These are phyloP conservation scores for Phylloscopus collybita DNA, from an alignment of 2,797 vertebrate species.

Conservation along the genomic window DNA sequence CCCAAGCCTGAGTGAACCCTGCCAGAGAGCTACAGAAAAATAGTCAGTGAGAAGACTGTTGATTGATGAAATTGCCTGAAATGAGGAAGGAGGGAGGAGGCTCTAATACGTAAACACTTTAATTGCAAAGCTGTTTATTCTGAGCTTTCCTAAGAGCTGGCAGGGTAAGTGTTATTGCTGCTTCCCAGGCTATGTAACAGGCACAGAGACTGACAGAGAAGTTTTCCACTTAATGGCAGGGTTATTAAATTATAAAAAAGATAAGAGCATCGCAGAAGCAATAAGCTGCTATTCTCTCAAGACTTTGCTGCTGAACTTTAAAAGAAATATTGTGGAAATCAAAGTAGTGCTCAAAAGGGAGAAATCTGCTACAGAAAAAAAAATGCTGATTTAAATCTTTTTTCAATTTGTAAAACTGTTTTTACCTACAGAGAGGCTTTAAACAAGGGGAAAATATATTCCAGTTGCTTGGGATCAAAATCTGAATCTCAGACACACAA, in stretches of 20 bases:
- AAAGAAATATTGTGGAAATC: not conserved
- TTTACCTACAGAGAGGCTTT: not conserved
- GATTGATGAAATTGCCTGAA: not conserved
- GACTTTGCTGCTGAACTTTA: not conserved
- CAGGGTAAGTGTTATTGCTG: not conserved
- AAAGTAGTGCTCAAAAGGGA: not conserved
- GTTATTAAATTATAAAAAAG: constrained; percentile 21
- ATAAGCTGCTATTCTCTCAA: not conserved
- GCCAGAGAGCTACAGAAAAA: not conserved
- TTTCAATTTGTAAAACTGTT: not conserved
- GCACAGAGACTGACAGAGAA: not conserved
- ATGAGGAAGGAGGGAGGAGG: not conserved
- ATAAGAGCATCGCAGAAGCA: not conserved
- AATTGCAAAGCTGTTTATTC: constrained; percentile 4
- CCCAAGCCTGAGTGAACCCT: not conserved
- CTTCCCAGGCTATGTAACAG: not conserved
- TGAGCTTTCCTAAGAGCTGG: not conserved
- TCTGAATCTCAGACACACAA: not conserved
- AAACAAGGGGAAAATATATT: not conserved
- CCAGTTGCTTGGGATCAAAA: not conserved
- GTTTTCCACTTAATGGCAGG: not conserved
- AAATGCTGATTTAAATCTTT: not conserved
- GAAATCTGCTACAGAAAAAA: not conserved
- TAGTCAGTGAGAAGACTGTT: not conserved
- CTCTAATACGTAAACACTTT: not conserved